Conservation (phyloP, 2,113 vertebrate species). For the Oreamnos americanus region DNA sequence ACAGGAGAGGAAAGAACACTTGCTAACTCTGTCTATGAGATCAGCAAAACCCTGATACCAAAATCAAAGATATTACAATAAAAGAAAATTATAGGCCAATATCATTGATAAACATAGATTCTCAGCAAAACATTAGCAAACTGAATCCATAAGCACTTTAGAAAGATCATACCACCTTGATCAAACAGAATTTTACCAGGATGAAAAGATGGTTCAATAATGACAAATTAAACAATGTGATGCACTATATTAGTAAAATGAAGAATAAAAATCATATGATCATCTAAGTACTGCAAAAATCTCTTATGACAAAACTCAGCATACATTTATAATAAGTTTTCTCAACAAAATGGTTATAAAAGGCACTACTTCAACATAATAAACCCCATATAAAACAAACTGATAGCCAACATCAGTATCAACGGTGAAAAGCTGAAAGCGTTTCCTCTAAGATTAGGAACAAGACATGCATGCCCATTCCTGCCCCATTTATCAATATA, state of each 20-base stretch:
- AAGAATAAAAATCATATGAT: background rate
- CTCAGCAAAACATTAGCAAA: background rate
- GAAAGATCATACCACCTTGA: background rate
- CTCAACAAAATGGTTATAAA: background rate
- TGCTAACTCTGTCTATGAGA: background rate
- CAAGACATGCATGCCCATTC: background rate
- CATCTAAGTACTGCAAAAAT: background rate
- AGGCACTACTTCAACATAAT: background rate
- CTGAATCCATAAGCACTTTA: background rate
- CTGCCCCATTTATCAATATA: background rate
- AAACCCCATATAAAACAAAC: background rate
- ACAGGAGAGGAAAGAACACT: background rate
- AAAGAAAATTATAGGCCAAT: background rate
- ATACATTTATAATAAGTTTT: background rate
- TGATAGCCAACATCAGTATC: background rate
- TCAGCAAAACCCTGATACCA: background rate
- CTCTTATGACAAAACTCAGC: background rate
- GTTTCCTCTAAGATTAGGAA: background rate
- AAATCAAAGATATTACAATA: background rate
- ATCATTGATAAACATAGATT: background rate
- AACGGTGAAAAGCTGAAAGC: background rate
- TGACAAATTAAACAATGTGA: background rate
- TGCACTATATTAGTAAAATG: background rate
- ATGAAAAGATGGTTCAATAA: background rate
- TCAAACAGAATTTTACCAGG: background rate